Conservation (phyloP, 2,888 invertebrate genomes). For the Gari tellinella region DNA sequence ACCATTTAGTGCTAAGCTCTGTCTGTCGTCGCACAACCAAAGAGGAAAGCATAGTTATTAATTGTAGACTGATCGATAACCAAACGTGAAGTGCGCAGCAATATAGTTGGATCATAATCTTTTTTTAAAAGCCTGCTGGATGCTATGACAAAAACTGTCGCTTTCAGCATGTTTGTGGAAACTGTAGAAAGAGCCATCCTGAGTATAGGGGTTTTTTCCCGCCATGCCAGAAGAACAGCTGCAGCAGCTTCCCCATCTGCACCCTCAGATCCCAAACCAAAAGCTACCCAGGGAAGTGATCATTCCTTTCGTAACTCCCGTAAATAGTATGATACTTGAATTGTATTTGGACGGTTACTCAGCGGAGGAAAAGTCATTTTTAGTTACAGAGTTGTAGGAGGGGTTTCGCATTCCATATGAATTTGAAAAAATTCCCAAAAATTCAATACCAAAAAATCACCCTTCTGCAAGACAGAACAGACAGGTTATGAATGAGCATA, state of each 20-base stretch:
- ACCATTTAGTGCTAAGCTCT: no score
- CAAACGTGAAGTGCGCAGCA: no score
- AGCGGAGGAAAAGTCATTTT: background rate
- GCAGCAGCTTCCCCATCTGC: background rate
- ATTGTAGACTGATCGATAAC: no score
- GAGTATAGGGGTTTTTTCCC: constrained; percentile 15
- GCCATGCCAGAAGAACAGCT: background rate
- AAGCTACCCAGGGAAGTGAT: background rate
- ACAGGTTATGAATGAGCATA: constrained; percentile 1
- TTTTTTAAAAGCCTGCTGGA: constrained; percentile 18
- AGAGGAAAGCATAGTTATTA: no score
- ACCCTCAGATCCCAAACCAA: background rate
- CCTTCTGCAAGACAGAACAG: constrained; percentile 13
- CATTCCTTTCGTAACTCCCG: constrained; percentile 18
- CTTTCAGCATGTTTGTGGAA: constrained; percentile 11
- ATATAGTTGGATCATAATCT: no score
- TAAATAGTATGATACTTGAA: constrained; percentile 22
- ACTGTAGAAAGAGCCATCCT: constrained; percentile 27
- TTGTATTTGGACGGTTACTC: constrained; percentile 11
- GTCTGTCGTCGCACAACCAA: no score
- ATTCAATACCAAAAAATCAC: constrained; percentile 6
- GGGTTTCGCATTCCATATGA: constrained; percentile 13
- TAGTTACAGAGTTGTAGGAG: constrained; percentile 14
- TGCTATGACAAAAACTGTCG: constrained; percentile 3
- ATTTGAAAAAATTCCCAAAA: background rate